Evolutionary conservation across 1,140 invertebrate genomes (phyloP).

Genomic region (Mercenaria mercenaria): DNA sequence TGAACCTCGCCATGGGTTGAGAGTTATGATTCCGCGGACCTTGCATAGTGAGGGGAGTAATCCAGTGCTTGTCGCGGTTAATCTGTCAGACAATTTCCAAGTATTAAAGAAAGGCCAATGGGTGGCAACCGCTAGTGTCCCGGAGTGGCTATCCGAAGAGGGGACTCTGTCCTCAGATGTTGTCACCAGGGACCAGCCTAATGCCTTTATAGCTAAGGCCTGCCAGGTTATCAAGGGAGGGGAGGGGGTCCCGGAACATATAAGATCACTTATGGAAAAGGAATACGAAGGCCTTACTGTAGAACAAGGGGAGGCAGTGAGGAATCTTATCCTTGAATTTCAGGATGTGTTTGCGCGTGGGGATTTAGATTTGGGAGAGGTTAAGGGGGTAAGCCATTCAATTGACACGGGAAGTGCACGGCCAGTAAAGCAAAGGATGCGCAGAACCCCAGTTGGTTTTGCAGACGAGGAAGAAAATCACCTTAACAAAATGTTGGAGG

Average conservation of each 20-base stretch:
- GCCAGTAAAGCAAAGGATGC: conserved; percentile 34
- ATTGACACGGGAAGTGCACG: conserved; percentile 37
- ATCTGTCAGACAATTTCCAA: neutral
- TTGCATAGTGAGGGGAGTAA: neutral
- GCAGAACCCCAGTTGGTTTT: neutral
- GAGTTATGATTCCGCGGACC: neutral
- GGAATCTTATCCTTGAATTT: too few relatives aligned
- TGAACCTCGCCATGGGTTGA: neutral
- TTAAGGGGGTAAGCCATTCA: conserved; percentile 1
- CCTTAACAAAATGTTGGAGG: conserved; percentile 12
- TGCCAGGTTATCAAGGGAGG: too few relatives aligned
- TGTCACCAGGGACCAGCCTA: neutral
- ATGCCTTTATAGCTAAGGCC: too few relatives aligned
- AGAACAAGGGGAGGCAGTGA: neutral
- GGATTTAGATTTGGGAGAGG: conserved; percentile 43
- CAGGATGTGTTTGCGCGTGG: conserved; percentile 9
- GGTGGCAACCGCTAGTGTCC: neutral
- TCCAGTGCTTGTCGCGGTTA: neutral
- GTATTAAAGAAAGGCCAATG: neutral
- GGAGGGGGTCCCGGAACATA: too few relatives aligned
- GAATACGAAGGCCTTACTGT: neutral
- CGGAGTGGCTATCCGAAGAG: neutral
- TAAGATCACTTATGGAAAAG: neutral
- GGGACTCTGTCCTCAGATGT: neutral
- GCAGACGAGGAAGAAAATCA: conserved; percentile 29